These are phyloP conservation scores for Clupea harengus DNA, from an alignment of 2,113 vertebrate species.

Conservation along the genomic window DNA sequence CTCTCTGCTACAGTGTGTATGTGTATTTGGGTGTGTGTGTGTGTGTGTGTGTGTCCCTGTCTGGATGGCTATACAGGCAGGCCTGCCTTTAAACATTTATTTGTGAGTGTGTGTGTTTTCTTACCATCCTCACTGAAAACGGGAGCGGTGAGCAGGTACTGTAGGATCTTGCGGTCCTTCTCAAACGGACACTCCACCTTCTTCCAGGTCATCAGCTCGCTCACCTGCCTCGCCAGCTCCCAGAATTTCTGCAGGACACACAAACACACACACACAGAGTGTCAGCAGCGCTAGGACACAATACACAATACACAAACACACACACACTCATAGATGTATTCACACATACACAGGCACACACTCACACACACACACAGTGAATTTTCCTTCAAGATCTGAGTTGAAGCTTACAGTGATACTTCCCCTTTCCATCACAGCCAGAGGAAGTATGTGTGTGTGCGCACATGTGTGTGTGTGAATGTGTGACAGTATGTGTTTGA, in stretches of 20 bases:
- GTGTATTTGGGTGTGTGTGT: neutral
- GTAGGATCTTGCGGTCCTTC: constrained; percentile 86
- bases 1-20: neutral
- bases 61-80: neutral
- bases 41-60: neutral
- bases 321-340: neutral
- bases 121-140: constrained; percentile 89
- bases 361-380: neutral
- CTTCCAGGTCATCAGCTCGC: constrained; percentile 93
- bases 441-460: neutral
- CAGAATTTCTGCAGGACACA: constrained; percentile 86
- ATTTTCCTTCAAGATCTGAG: neutral
- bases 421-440: constrained; percentile 5
- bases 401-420: neutral
- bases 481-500: neutral
- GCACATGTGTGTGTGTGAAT: neutral
- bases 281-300: neutral
- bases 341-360: neutral
- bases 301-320: neutral
- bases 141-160: constrained; percentile 86
- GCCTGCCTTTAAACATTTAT: neutral
- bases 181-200: constrained; percentile 93
- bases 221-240: constrained; percentile 92
- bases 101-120: constrained; percentile 38
- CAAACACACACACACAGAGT: neutral